Evolutionary conservation across 2,797 vertebrate species (phyloP).

Genomic region (Oryzias sinensis): DNA sequence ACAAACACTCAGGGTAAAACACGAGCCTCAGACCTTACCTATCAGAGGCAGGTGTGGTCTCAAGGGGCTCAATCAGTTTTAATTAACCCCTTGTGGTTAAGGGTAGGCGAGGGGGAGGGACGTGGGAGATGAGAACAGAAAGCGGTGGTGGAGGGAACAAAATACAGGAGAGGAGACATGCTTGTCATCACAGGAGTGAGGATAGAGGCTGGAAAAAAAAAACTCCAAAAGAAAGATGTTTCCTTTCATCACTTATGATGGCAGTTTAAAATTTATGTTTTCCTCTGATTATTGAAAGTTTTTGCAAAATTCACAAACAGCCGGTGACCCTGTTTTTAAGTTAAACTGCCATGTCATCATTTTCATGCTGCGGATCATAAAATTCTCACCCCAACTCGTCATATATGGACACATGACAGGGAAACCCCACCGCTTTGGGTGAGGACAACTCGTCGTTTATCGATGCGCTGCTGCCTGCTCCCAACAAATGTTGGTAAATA

Average conservation of each 20-base stretch:
- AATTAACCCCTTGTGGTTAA: constrained; percentile 82
- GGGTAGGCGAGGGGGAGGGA: constrained; percentile 39
- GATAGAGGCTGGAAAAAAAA: constrained; percentile 20
- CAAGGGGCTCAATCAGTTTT: constrained; percentile 81
- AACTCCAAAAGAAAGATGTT: neutral
- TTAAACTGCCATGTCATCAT: no score
- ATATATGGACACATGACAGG: no score
- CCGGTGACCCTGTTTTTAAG: no score
- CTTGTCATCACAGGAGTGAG: constrained; percentile 28
- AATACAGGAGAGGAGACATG: constrained; percentile 19
- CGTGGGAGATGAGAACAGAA: constrained; percentile 13
- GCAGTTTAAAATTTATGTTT: no score
- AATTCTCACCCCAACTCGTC: no score
- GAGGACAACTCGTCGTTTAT: no score
- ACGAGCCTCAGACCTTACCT: constrained; percentile 66
- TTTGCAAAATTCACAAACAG: no score
- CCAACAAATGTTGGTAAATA: no score
- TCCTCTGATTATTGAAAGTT: no score
- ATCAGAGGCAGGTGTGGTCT: constrained; percentile 80
- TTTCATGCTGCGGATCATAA: no score
- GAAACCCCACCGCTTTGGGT: no score
- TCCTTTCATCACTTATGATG: neutral
- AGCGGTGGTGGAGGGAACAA: constrained; percentile 7
- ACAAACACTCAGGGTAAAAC: constrained; percentile 45
- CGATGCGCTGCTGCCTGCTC: no score